Percentiles rank a stretch among this genome's conserved stretches.
These are phyloP conservation scores for Cyprinodon tularosa DNA, from an alignment of 2,113 vertebrate species.

Conservation along the genomic window DNA sequence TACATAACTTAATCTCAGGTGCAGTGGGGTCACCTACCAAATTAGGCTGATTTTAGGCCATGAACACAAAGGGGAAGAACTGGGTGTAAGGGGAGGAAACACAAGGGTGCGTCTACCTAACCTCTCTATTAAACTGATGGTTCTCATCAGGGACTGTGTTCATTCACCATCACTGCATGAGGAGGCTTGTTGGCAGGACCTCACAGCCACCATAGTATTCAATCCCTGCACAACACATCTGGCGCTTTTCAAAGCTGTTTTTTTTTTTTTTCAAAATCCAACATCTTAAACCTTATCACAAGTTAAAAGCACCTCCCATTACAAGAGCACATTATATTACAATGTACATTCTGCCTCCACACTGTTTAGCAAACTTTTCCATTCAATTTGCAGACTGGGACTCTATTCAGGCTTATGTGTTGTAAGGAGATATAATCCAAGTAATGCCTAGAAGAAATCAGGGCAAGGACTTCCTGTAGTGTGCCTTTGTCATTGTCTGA, in stretches of 20 bases:
- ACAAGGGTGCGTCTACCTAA: conserved; percentile 47
- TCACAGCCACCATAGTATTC: neutral
- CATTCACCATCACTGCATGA: conserved; percentile 11
- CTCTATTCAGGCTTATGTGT: neutral
- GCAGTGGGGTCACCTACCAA: conserved; percentile 79
- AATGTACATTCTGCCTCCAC: conserved; percentile 10
- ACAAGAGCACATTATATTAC: conserved; percentile 14
- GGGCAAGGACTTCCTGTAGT: neutral
- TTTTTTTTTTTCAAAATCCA: neutral
- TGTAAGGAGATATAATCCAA: neutral
- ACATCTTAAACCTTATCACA: neutral
- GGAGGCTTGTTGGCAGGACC: conserved; percentile 20
- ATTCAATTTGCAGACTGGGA: conserved; percentile 1
- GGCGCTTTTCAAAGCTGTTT: neutral
- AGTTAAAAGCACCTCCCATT: conserved; percentile 2
- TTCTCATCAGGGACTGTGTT: conserved; percentile 19
- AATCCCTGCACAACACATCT: neutral
- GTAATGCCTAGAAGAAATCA: neutral
- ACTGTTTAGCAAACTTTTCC: conserved; percentile 5
- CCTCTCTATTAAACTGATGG: conserved; percentile 58
- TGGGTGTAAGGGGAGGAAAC: conserved; percentile 40
- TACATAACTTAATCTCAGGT: conserved; percentile 80
- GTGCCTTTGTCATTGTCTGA: neutral
- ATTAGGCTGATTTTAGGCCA: conserved; percentile 72
- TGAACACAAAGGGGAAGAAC: conserved; percentile 55